These are phyloP conservation scores for Scyliorhinus canicula DNA, from an alignment of 2,797 vertebrate genomes.

Conservation along the genomic window DNA sequence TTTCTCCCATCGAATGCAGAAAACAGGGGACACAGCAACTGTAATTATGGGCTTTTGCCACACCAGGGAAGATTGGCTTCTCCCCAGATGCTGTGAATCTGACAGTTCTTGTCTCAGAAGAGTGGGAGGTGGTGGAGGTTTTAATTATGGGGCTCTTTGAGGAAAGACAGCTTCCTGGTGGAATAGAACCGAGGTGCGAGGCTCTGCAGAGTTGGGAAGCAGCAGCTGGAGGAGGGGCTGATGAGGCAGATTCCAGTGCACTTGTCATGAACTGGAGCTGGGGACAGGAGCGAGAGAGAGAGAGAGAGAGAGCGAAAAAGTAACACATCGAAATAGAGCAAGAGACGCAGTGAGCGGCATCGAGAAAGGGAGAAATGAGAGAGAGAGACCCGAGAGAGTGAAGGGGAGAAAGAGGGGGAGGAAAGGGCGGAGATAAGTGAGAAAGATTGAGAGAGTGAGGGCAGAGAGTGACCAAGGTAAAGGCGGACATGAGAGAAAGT, in stretches of 20 bases:
- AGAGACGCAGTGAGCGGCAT: not conserved
- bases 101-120: slow-evolving; percentile 23
- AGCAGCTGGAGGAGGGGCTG: slow-evolving; percentile 20
- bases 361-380: not conserved
- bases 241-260: not conserved
- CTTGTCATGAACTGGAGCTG: not conserved
- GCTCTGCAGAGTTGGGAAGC: slow-evolving; percentile 7
- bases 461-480: no score
- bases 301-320: not conserved
- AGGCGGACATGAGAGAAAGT: no score
- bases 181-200: slow-evolving; percentile 9
- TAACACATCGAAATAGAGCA: not conserved
- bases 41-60: slow-evolving; percentile 24
- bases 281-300: not conserved
- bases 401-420: not conserved
- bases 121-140: slow-evolving; percentile 21
- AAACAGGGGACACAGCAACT: not conserved
- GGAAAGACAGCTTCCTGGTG: slow-evolving; percentile 22
- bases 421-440: no score
- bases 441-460: no score
- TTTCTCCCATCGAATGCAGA: not conserved
- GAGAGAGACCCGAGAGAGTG: no score
- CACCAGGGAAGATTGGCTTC: slow-evolving; percentile 21
- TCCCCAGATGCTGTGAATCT: slow-evolving; percentile 26
- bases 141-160: slow-evolving; percentile 6